These are phyloP conservation scores for Symphodus melops DNA, from an alignment of 2,113 vertebrate genomes.

Conservation along the genomic window DNA sequence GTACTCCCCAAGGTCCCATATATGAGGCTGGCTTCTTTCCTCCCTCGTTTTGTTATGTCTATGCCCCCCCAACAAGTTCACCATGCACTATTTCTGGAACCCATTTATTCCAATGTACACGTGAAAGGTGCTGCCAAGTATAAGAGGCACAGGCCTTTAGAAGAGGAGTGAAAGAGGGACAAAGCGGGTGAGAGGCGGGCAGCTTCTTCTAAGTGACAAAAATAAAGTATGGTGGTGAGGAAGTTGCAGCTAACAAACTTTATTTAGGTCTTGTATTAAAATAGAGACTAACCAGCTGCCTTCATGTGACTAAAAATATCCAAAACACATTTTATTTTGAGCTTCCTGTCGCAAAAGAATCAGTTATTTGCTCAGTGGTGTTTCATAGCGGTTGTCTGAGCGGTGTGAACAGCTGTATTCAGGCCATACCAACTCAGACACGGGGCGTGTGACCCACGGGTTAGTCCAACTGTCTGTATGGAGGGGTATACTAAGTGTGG, in stretches of 20 bases:
- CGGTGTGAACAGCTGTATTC: constrained; percentile 57
- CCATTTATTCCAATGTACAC: constrained; percentile 61
- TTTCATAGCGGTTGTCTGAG: constrained; percentile 27
- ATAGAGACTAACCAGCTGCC: constrained; percentile 27
- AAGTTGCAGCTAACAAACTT: constrained; percentile 29
- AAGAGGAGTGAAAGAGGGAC: background rate
- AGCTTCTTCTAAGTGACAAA: constrained; percentile 31
- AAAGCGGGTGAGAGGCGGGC: constrained; percentile 9
- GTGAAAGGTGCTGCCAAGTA: constrained; percentile 14
- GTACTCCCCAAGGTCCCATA: constrained; percentile 48
- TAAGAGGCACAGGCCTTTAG: constrained; percentile 13
- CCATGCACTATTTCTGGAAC: constrained; percentile 68
- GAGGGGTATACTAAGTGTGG: constrained; percentile 5
- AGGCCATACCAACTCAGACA: constrained; percentile 32
- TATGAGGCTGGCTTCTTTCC: constrained; percentile 58
- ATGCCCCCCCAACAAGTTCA: constrained; percentile 35
- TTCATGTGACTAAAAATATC: constrained; percentile 22
- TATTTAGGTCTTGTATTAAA: constrained; percentile 33
- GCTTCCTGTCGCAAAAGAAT: constrained; percentile 20
- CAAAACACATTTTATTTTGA: constrained; percentile 43
- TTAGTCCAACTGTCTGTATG: constrained; percentile 26
- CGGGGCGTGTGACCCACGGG: constrained; percentile 19
- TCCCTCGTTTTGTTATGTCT: constrained; percentile 77
- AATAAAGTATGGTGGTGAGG: constrained; percentile 48
- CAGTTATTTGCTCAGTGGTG: constrained; percentile 38